Evolutionary conservation across 2,888 invertebrate genomes (phyloP).

Genomic region (Drosophila tanythrix): DNA sequence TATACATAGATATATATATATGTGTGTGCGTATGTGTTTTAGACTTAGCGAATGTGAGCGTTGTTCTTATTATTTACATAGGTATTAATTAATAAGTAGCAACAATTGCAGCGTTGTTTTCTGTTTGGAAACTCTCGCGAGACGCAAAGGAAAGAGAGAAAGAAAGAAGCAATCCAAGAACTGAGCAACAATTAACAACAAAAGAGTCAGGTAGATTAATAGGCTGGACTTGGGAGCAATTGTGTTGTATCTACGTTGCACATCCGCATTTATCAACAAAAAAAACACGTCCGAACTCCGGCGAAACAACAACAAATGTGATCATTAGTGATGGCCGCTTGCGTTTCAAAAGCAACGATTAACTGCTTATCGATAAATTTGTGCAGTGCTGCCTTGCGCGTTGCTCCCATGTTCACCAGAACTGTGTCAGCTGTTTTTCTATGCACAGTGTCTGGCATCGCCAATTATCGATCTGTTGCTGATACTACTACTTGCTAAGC

Average conservation of each 20-base stretch:
- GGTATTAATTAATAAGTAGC: slow-evolving; percentile 34
- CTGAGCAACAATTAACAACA: slow-evolving; percentile 43
- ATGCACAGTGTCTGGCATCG: slow-evolving; percentile 1
- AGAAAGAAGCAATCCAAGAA: background rate
- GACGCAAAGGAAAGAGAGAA: slow-evolving; percentile 8
- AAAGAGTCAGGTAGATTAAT: slow-evolving; percentile 36
- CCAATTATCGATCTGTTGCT: slow-evolving; percentile 14
- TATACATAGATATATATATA: background rate
- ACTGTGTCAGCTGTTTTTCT: slow-evolving; percentile 13
- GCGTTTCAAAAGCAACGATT: background rate
- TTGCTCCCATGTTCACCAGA: slow-evolving; percentile 4
- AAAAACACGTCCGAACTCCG: slow-evolving; percentile 57
- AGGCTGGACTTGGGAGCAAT: slow-evolving; percentile 24
- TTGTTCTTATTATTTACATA: slow-evolving; percentile 42
- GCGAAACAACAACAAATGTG: slow-evolving; percentile 57
- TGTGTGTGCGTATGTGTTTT: slow-evolving; percentile 8
- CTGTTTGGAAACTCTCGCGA: slow-evolving; percentile 5
- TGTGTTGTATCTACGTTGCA: slow-evolving; percentile 32
- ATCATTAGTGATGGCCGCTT: slow-evolving; percentile 23
- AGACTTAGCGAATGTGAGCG: slow-evolving; percentile 7
- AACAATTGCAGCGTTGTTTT: slow-evolving; percentile 18
- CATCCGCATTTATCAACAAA: slow-evolving; percentile 45
- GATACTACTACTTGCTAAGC: background rate
- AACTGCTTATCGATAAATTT: slow-evolving; percentile 29
- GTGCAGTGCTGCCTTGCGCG: slow-evolving; percentile 3